phyloP scores from a whole-genome alignment of 30 jellyfish, hydroid and myxozoan genomes.

The Phacellophora camtschatica region DNA sequence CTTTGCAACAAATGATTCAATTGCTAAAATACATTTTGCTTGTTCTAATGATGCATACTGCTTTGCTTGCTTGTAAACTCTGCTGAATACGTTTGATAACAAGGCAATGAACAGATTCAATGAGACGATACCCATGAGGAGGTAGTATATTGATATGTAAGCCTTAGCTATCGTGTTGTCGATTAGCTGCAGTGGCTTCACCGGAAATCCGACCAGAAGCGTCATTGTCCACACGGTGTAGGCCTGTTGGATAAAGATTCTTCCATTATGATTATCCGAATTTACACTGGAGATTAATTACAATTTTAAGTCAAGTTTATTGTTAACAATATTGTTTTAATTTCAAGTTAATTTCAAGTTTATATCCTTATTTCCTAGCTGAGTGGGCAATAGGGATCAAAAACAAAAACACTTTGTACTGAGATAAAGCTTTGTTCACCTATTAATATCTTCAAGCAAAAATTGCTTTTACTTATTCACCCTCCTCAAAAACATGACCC shows the following conservation, averaged over 20 bases:
- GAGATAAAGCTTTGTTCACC: no score
- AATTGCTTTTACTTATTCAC: no score
- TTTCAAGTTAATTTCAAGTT: no score
- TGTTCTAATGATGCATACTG: slow-evolving; percentile 33
- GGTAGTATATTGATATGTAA: slow-evolving; percentile 9
- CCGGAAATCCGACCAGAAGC: slow-evolving; percentile 52
- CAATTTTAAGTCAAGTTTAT: no score
- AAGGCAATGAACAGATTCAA: slow-evolving; percentile 49
- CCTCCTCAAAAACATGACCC: no score
- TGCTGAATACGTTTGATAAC: slow-evolving; percentile 28
- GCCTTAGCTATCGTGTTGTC: neutral
- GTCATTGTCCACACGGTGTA: slow-evolving; percentile 67
- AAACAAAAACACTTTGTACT: no score
- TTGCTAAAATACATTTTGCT: neutral
- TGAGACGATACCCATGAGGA: slow-evolving; percentile 43
- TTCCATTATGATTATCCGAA: no score
- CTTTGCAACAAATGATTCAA: neutral
- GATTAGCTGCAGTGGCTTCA: neutral
- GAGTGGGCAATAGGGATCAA: no score
- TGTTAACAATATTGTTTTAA: no score
- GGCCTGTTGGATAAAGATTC: neutral
- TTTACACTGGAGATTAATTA: no score
- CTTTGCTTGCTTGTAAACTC: slow-evolving; percentile 36
- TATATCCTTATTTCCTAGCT: no score
- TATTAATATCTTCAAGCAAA: no score